Evolutionary conservation across 2,888 invertebrate genomes (phyloP).

Genomic region (Acanthacorydalis orientalis): DNA sequence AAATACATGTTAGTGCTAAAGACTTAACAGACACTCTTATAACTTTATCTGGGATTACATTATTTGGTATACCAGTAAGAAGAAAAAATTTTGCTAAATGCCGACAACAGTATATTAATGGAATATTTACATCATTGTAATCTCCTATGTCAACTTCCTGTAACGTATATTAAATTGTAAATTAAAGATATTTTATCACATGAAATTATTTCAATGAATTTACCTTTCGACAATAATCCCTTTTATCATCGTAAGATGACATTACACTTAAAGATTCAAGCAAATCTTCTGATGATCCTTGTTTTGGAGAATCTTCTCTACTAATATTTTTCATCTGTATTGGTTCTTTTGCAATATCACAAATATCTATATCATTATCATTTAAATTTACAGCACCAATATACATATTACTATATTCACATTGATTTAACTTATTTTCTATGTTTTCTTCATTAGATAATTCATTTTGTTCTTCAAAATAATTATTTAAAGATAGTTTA

Average conservation of each 20-base stretch:
- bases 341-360: conserved; percentile 1
- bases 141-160: conserved; percentile 48
- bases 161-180: background rate
- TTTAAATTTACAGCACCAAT: conserved; percentile 12
- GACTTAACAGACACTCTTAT: conserved; percentile 84
- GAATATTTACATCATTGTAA: conserved; percentile 42
- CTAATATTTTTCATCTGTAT: conserved; percentile 5
- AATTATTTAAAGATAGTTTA: conserved; percentile 5
- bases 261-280: background rate
- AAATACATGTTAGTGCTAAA: conserved; percentile 65
- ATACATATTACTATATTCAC: conserved; percentile 14
- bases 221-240: background rate
- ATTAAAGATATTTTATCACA: background rate
- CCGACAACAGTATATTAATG: conserved; percentile 55
- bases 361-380: conserved; percentile 5
- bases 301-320: conserved; percentile 21
- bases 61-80: conserved; percentile 38
- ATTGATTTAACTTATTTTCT: conserved; percentile 3
- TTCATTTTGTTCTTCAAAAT: conserved; percentile 3
- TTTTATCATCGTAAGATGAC: background rate
- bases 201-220: background rate
- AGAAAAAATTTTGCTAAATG: conserved; percentile 57
- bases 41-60: conserved; percentile 49
- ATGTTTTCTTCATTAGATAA: background rate
- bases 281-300: conserved; percentile 15